phyloP scores from a whole-genome alignment of 2,113 vertebrate species.

The Zosterops hypoxanthus region DNA sequence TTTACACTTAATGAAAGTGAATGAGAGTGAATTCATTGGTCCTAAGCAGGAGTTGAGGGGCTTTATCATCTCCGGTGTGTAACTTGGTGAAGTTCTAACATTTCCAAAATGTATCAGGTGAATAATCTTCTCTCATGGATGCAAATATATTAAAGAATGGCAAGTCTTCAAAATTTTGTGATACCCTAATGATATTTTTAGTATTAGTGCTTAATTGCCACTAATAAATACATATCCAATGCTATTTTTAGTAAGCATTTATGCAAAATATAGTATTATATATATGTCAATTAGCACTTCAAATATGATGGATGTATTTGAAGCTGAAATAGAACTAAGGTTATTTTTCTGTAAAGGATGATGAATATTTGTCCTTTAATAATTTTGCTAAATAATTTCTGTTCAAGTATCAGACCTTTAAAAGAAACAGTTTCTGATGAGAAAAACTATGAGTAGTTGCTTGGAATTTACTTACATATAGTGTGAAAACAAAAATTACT shows the following conservation, averaged over 20 bases:
- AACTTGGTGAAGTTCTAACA: neutral
- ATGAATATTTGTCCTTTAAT: neutral
- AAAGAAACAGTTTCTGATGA: neutral
- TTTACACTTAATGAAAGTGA: conserved; percentile 36
- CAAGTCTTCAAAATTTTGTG: conserved; percentile 51
- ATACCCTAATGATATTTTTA: conserved; percentile 25
- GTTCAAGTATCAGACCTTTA: neutral
- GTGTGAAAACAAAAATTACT: neutral
- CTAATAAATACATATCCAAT: conserved; percentile 31
- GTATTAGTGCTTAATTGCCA: conserved; percentile 13
- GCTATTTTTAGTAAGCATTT: conserved; percentile 29
- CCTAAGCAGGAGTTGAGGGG: neutral
- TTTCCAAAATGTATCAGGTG: conserved; percentile 51
- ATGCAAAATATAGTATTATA: neutral
- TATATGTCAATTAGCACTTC: neutral
- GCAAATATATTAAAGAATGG: conserved; percentile 17
- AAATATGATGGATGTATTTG: neutral
- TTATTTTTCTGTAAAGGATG: neutral
- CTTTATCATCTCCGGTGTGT: neutral
- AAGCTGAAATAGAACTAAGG: neutral
- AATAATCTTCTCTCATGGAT: conserved; percentile 55
- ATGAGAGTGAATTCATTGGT: conserved; percentile 5
- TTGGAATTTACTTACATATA: neutral
- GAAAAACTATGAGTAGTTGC: neutral
- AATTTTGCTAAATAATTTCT: neutral